Base-by-base conservation (phyloP, 2,888 invertebrate species). In the Ecdyonurus torrentis region DNA sequence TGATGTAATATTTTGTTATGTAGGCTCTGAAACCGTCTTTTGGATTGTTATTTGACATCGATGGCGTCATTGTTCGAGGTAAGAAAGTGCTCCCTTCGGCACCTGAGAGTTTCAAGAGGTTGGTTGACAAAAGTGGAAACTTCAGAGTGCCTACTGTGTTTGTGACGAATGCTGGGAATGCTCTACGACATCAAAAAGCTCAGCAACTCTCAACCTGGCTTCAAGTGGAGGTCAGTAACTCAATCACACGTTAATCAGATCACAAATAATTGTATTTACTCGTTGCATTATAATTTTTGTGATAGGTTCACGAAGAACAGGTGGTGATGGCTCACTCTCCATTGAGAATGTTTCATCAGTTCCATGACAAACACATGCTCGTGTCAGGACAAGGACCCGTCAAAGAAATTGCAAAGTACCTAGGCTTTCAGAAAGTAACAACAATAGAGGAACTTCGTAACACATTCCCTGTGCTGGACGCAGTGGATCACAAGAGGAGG, bases 291-390 rank as follows among this genome's bases (percentile, higher is more conserved):
- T 37, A 37, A 37, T 15, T 37, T 10, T 37, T 10, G 15, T 37
- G 5, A 37, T 67, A 79, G 78, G 74, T 83, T 25, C 67, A 70
- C 3, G 77, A 79, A 64, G 80, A 83, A 20, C 83, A 84, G 71
- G 82, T 85, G 2, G 75, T 85, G 1, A 79, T 84, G 80, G 82
- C 83, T 1, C 84, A 85, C 71, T 81, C 82, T 65, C 84, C 84
- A 0, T 70, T 85, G 52, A 74, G 75, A 69, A 77, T 83, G 74
- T 83, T 83, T 67, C 73, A 75, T 58, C 78, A 82, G 66, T 82
- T 79, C 70, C 82, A 83, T 66, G 74, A 82, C 68, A 82, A 81
- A 68, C 79, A 80, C 66, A 78, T 83, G 22, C 72, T 85, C 18
- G 79, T 83, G 64, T 81, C 80, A 7, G 84, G 83, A 1, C 84